Conservation (phyloP, 2,797 vertebrate genomes). For the Catamblyrhynchus diadema region DNA sequence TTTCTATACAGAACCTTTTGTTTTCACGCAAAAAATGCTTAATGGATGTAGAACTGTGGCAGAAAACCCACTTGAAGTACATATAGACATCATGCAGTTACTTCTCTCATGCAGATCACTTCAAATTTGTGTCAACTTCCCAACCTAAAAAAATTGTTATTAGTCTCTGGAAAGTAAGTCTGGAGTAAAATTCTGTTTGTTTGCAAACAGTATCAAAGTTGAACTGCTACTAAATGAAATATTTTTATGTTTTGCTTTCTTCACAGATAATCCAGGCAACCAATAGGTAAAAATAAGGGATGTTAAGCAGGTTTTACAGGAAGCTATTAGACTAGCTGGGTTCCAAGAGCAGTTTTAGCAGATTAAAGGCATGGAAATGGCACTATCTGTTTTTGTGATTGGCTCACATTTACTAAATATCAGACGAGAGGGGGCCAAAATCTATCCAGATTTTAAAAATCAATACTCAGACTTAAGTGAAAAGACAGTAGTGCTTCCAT, state of each 20-base stretch:
- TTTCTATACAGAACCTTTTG: neutral
- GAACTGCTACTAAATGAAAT: neutral
- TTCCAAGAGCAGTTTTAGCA: neutral
- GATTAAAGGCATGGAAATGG: neutral
- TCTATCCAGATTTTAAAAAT: neutral
- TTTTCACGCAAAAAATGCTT: neutral
- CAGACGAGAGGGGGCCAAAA: neutral
- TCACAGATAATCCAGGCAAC: neutral
- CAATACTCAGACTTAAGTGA: neutral
- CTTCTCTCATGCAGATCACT: accelerated
- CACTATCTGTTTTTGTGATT: neutral
- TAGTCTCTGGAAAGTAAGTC: neutral
- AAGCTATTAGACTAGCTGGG: neutral
- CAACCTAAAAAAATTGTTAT: neutral
- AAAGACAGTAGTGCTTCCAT: neutral
- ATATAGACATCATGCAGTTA: neutral
- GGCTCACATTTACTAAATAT: neutral
- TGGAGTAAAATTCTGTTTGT: neutral
- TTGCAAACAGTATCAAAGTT: neutral
- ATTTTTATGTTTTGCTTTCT: neutral
- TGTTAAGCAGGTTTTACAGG: neutral
- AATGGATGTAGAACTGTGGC: neutral
- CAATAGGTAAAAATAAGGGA: neutral
- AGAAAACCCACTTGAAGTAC: neutral
- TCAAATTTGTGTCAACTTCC: neutral